A percentile compares a stretch with the other conserved stretches of the same genome.
phyloP scores from a whole-genome alignment of 1,140 invertebrate species.

The Philopotamus ludificatus region DNA sequence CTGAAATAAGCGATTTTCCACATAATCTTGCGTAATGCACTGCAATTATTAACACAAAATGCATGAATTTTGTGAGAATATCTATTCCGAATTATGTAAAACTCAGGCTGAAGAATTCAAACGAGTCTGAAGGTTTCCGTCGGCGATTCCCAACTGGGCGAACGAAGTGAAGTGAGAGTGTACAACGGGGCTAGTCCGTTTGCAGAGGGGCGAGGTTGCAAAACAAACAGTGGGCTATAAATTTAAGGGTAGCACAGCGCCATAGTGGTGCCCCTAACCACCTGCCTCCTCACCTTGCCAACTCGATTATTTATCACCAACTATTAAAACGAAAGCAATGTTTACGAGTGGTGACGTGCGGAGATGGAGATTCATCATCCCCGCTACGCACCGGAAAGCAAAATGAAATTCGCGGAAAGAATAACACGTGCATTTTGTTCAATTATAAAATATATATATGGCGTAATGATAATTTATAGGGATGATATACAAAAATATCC shows the following conservation, averaged over 20 bases:
- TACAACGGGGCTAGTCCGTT: neutral
- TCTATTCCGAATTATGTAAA: no score
- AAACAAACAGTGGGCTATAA: constrained; percentile 32
- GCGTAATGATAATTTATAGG: neutral
- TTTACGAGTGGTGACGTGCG: no score
- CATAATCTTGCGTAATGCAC: no score
- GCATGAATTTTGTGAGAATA: no score
- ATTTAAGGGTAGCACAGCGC: constrained; percentile 16
- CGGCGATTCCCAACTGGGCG: constrained; percentile 1
- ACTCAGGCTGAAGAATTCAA: no score
- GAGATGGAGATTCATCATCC: no score
- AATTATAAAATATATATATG: neutral
- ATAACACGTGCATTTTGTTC: no score
- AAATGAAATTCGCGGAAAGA: neutral
- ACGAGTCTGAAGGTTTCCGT: no score
- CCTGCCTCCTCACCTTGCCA: neutral
- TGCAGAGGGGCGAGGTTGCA: constrained; percentile 9
- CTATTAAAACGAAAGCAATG: constrained; percentile 38
- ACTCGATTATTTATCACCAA: constrained; percentile 34
- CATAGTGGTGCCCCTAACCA: neutral
- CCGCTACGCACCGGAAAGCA: no score
- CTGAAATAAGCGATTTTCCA: neutral
- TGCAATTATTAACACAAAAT: no score
- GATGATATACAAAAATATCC: neutral
- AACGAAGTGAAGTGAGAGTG: neutral